Evolutionary conservation across 2,888 invertebrate species (phyloP), one percentile per base, ranked within the genome.

Genomic region (Catocala sponsa): DNA sequence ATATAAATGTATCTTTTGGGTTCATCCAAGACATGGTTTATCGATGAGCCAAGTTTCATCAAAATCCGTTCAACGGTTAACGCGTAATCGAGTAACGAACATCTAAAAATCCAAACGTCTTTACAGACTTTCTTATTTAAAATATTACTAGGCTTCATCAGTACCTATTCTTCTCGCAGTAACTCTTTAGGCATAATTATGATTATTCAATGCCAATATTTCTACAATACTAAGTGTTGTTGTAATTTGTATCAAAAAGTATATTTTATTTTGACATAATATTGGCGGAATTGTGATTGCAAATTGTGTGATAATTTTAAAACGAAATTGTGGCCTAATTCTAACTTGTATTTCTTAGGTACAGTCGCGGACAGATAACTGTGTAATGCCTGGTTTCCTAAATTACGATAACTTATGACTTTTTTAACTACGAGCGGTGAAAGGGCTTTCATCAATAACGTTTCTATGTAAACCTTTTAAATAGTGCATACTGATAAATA

Each of bases 261-360:
- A 38, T 38, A 7, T 38, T 38, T 38, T 4, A 7, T 49, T 56
- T 64, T 33, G 10, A 12, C 33, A 44, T 44, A 54, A 70, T 74
- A 81, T 82, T 79, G 81, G 82, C 81, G 76, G 81, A 81, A 84
- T 79, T 90, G 90, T 90, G 91, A 91, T 90, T 81, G 71, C 76
- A 83, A 80, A 83, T 81, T 65, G 79, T 91, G 92, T 92, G 92
- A 92, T 92, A 90, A 83, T 80, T 83, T 81, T 76, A 74, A 79
- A 87, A 83, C 82, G 86, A 89, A 87, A 85, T 84, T 83, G 89
- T 88, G 91, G 91, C 91, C 91, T 92, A 90, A 84, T 68, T 82
- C 64, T 68, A 74, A 79, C 71, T 79, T 57, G 64, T 61, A 56
- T 9, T 44, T 59, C 11, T 13, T 48, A 55, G 46, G 72, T 85